These are phyloP conservation scores for Elgaria multicarinata DNA, from an alignment of 2,113 vertebrate species.

Conservation along the genomic window DNA sequence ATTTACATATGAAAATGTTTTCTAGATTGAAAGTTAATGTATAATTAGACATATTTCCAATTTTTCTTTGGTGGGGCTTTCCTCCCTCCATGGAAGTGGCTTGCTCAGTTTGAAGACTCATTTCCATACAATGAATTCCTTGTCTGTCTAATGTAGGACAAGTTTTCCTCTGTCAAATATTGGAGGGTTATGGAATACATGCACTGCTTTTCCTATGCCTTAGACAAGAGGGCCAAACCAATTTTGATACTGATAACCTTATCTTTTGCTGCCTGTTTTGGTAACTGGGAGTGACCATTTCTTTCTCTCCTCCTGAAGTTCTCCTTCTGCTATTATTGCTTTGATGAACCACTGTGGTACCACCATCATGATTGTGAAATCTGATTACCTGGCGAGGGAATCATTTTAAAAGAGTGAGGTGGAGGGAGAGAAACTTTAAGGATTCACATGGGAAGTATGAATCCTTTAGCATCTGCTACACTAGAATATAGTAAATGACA, in stretches of 20 bases:
- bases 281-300: neutral
- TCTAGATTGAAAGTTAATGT: neutral
- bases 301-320: neutral
- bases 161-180: neutral
- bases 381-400: neutral
- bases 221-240: neutral
- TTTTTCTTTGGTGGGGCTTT: neutral
- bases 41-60: neutral
- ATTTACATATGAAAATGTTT: neutral
- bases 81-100: neutral
- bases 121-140: neutral
- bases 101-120: conserved; percentile 1
- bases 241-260: neutral
- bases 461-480: neutral
- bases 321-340: neutral
- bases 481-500: neutral
- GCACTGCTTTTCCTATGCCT: neutral
- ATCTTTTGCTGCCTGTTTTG: neutral
- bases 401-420: neutral
- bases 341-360: neutral
- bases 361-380: neutral
- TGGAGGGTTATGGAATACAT: neutral
- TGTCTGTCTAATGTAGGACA: neutral
- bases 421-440: neutral
- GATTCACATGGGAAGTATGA: neutral